These are phyloP conservation scores for Urosaurus nigricauda DNA, from an alignment of 2,797 vertebrate species.

Conservation along the genomic window DNA sequence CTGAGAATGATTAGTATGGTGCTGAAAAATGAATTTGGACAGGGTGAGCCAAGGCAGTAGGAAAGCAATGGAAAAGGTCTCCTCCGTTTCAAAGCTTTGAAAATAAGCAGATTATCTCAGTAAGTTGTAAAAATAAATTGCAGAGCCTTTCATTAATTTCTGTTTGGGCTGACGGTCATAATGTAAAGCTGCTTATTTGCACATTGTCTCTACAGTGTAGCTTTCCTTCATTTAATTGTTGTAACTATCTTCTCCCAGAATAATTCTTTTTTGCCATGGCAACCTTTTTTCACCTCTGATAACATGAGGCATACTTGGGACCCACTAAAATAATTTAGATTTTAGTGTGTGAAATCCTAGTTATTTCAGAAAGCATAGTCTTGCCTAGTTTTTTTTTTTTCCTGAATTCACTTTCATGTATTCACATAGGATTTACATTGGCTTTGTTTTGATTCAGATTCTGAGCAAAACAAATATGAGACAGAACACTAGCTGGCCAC, in stretches of 20 bases:
- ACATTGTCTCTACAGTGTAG: neutral
- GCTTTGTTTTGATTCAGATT: slow-evolving; percentile 48
- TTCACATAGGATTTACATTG: slow-evolving; percentile 36
- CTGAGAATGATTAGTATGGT: slow-evolving; percentile 14
- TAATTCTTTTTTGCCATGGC: slow-evolving; percentile 38
- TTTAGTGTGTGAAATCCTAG: neutral
- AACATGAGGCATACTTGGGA: slow-evolving; percentile 10
- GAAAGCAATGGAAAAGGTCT: neutral
- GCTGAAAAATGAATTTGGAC: slow-evolving; percentile 5
- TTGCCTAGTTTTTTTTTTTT: slow-evolving; percentile 5
- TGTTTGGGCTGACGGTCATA: slow-evolving; percentile 33
- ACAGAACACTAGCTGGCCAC: slow-evolving; percentile 48
- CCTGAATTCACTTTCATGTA: slow-evolving; percentile 20
- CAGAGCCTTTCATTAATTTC: slow-evolving; percentile 38
- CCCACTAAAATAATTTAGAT: slow-evolving; percentile 2
- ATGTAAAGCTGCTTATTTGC: slow-evolving; percentile 39
- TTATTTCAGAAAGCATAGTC: slow-evolving; percentile 19
- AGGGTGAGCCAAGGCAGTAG: neutral
- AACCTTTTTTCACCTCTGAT: slow-evolving; percentile 32
- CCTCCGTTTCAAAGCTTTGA: slow-evolving; percentile 25
- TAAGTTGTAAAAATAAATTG: slow-evolving; percentile 21
- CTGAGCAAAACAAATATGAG: slow-evolving; percentile 48
- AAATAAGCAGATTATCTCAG: slow-evolving; percentile 16
- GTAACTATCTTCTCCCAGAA: neutral
- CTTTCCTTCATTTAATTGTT: slow-evolving; percentile 34